These are phyloP conservation scores for Osmoderma eremita DNA, from an alignment of 2,888 invertebrate species.

Conservation along the genomic window DNA sequence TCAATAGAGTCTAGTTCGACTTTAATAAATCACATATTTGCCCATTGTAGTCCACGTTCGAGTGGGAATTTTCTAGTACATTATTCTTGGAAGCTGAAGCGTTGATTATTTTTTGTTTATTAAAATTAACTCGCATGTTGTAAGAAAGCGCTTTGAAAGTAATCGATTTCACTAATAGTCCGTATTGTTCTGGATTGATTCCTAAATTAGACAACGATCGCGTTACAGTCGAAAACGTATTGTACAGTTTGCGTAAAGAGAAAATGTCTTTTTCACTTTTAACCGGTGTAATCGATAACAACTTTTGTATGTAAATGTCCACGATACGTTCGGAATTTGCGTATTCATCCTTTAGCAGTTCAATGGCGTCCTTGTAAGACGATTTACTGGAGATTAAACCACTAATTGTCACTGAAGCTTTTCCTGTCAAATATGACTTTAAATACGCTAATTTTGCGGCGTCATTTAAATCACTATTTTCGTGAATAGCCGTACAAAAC, in stretches of 20 bases:
- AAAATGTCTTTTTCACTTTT: background rate
- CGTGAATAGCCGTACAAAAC: background rate
- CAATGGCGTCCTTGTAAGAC: constrained; percentile 3
- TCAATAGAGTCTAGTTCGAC: background rate
- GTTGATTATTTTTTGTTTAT: constrained; percentile 1
- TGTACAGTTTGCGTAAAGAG: constrained; percentile 1
- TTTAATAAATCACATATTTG: constrained; percentile 10
- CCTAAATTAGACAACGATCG: constrained; percentile 1
- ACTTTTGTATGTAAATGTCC: constrained; percentile 2
- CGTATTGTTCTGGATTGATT: constrained; percentile 2
- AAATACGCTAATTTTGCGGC: constrained; percentile 1
- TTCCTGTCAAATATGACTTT: background rate
- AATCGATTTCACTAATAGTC: constrained; percentile 14
- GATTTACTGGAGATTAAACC: constrained; percentile 5
- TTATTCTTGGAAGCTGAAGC: no score
- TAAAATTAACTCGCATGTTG: background rate
- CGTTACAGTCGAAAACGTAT: constrained; percentile 2
- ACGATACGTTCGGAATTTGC: background rate
- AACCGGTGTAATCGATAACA: background rate
- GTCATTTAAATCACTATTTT: background rate
- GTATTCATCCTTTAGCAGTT: background rate
- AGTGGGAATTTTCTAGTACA: no score
- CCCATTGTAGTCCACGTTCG: background rate
- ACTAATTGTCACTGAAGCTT: background rate
- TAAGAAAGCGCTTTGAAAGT: constrained; percentile 8